These are phyloP conservation scores for Gobio occitaniae DNA, from an alignment of 2,797 vertebrate genomes.

Conservation along the genomic window DNA sequence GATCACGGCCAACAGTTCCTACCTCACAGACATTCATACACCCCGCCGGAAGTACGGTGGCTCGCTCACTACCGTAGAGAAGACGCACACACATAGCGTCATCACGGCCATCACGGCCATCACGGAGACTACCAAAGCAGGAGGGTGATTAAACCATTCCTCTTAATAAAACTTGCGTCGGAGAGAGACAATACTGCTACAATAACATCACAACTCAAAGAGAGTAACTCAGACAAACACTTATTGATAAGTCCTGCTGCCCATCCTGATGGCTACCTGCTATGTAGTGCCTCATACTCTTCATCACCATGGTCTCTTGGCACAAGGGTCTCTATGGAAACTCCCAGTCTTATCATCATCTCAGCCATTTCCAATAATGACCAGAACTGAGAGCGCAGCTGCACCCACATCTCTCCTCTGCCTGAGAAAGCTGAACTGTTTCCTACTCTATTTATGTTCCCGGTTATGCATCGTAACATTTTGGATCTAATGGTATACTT, in stretches of 20 bases:
- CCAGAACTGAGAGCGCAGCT: constrained; percentile 12
- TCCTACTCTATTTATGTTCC: neutral
- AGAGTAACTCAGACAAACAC: constrained; percentile 13
- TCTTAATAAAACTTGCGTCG: too few relatives aligned
- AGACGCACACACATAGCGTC: too few relatives aligned
- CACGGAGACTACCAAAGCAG: too few relatives aligned
- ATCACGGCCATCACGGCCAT: too few relatives aligned
- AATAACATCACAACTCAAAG: constrained; percentile 10
- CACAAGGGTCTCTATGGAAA: constrained; percentile 32
- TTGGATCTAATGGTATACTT: neutral
- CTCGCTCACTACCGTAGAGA: too few relatives aligned
- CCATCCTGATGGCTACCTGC: constrained; percentile 25
- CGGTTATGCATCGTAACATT: neutral
- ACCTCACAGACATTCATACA: too few relatives aligned
- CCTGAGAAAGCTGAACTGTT: neutral
- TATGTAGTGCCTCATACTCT: constrained; percentile 11
- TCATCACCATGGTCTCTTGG: constrained; percentile 34
- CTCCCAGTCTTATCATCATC: constrained; percentile 19
- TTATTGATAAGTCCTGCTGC: constrained; percentile 26
- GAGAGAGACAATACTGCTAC: too few relatives aligned
- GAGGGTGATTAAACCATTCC: too few relatives aligned
- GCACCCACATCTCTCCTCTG: constrained; percentile 19
- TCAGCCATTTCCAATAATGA: constrained; percentile 32
- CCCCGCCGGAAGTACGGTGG: too few relatives aligned
- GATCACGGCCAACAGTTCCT: too few relatives aligned